Evolutionary conservation across 2,797 vertebrate genomes (phyloP), one percentile per base, ranked within the genome.

Genomic region (Tadarida brasiliensis): DNA sequence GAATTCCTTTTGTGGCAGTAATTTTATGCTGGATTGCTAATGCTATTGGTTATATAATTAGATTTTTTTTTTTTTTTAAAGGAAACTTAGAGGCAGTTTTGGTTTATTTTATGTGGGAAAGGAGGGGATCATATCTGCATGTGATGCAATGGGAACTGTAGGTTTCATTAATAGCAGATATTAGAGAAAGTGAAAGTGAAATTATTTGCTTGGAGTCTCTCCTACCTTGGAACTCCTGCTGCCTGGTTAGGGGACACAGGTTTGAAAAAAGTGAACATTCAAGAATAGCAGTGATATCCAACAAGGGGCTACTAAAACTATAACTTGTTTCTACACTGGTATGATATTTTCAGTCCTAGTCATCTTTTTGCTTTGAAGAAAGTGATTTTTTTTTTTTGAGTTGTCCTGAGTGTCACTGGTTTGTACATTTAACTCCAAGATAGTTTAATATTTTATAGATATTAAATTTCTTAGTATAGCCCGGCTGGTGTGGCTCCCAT

Each of bases 1-100:
- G 98, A 99, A 99, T 99, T 99, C 98, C 98, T 99, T 99, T 99
- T 99, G 98, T 99, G 99, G 98, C 98, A 98, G 96, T 98, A 97
- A 74, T 87, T 96, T 81, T 96, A 81, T 94, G 54, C 35, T 86
- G 47, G 91, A 92, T 35, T 86, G 88, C 84, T 96, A 96, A 97
- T 89, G 57, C 26, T 61, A 19, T 73, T 96, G 94, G 87, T 98
- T 94, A 78, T 94, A 54, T 59, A 90, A 63, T 90, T 97, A 95
- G 35, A n/a, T 97, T 96, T 88, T 85, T 49, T 3, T 5, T 3
- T 68, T 33, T 51, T 70, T 17, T 54, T 92, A 90, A 94, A 93
- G 82, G 71, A 28, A 80, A 96, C 67, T 94, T 63, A 63, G 78
- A 86, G 89, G 24, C 26, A 54, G 15, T 94, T 94, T 57, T 76